phyloP scores from a whole-genome alignment of 1,140 invertebrate species.

The Bombus vancouverensis region DNA sequence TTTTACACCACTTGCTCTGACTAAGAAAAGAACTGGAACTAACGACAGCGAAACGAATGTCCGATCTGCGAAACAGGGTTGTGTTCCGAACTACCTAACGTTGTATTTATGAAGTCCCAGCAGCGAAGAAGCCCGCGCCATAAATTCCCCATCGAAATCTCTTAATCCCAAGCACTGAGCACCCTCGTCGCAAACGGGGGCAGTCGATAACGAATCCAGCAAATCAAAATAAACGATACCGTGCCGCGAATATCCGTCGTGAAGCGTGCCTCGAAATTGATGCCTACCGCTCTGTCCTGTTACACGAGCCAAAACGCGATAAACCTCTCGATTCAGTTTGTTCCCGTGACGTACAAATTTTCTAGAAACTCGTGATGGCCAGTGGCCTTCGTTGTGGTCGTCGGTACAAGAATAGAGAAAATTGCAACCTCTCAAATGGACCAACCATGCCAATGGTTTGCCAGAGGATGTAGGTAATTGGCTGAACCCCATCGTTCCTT shows the following conservation, averaged over 20 bases:
- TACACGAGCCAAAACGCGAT: constrained; percentile 8
- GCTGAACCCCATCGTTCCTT: constrained; percentile 26
- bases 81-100: not conserved
- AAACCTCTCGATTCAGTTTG: not conserved
- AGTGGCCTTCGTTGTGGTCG: not conserved
- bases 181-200: not conserved
- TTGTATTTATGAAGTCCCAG: constrained; percentile 39
- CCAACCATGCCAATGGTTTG: not conserved
- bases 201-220: constrained; percentile 38
- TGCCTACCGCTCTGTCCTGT: not conserved
- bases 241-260: constrained; percentile 10
- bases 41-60: not conserved
- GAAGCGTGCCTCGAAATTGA: constrained; percentile 29
- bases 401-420: constrained; percentile 22
- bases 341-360: not conserved
- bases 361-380: not conserved
- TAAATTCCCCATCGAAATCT: constrained; percentile 46
- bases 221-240: constrained; percentile 50
- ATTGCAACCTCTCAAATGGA: constrained; percentile 42
- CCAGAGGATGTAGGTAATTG: constrained; percentile 51
- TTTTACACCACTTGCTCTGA: not conserved
- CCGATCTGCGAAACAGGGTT: not conserved
- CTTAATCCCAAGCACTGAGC: constrained; percentile 34
- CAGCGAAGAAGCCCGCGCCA: constrained; percentile 26
- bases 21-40: not conserved